Evolutionary conservation across 2,797 vertebrate genomes (phyloP), one percentile per base, ranked within the genome.

Genomic region (Ceryle rudis): DNA sequence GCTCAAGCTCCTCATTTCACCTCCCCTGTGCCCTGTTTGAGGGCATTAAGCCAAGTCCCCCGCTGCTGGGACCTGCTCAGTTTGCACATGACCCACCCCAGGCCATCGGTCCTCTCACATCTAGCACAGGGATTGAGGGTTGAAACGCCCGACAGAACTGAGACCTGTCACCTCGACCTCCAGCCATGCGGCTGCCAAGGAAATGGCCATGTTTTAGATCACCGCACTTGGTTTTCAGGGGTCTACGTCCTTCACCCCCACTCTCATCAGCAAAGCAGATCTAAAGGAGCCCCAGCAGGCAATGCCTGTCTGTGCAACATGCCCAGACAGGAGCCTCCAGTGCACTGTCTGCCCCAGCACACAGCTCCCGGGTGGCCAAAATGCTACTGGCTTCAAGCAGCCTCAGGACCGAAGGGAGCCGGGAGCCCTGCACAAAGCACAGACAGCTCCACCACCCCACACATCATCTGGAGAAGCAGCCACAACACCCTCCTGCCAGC

Each of bases 181-280:
- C 23, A 29, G 46, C n/a, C 67, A 37, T 0, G 2, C 70, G 61
- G 31, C 42, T 55, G 58, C 33, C 37, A n/a, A 28, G 46, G 58
- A 35, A 71, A 35, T 0, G 1, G 22, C 17, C 0, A 0, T 0
- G 3, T 21, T 84, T 51, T 21, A 37, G 83, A 58, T 35, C 54
- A 72, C 14, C 49, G 60, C 60, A 8, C 42, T 33, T 7, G 0
- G 10, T 64, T 67, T 57, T 57, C 65, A 60, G 70, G 61, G 23
- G 13, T 33, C 46, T 72, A 35, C 13, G n/a, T 41, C 57, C 33
- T 74, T 82, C 9, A 18, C 7, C 25, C 26, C 22, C 0, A 1
- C 60, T 62, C 66, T 31, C 21, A n/a, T 9, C n/a, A 49, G 72
- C 1, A 1, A 6, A 64, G 21, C 28, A 41, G 5, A 7, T 16